phyloP scores from a whole-genome alignment of 2,888 invertebrate species.

The Mimas tiliae region DNA sequence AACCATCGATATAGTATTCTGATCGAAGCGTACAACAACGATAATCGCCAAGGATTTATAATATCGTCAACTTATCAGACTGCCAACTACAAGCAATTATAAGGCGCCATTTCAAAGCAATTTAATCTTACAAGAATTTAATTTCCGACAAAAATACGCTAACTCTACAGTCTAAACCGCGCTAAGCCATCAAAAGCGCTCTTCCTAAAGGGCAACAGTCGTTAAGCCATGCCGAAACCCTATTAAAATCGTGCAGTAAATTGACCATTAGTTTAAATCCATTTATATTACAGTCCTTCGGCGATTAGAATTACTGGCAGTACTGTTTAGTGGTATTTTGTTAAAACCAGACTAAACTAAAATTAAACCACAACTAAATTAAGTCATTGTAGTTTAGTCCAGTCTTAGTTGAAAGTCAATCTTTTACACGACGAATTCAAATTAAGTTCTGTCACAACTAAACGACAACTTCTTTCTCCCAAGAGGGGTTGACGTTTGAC shows the following conservation, averaged over 20 bases:
- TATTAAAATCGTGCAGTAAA: constrained; percentile 10
- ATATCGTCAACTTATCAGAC: constrained; percentile 5
- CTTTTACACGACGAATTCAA: too few relatives aligned
- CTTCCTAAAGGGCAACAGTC: background rate
- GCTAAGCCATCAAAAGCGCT: background rate
- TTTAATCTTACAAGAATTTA: constrained; percentile 1
- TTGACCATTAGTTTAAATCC: constrained; percentile 19
- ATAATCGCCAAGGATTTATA: background rate
- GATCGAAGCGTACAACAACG: background rate
- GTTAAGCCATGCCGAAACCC: constrained; percentile 8
- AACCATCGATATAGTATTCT: too few relatives aligned
- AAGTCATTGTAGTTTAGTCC: too few relatives aligned
- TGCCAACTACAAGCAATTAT: background rate
- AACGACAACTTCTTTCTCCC: too few relatives aligned
- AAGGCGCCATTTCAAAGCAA: background rate
- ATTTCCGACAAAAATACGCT: background rate
- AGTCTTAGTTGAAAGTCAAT: too few relatives aligned
- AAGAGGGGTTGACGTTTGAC: too few relatives aligned
- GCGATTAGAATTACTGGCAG: background rate
- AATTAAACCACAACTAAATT: too few relatives aligned
- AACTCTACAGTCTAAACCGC: background rate
- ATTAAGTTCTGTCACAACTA: too few relatives aligned
- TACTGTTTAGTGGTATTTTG: too few relatives aligned
- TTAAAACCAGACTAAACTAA: too few relatives aligned
- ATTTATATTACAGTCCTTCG: background rate